Base-by-base conservation (phyloP, 2,113 vertebrate species). In the Tyrannus savana region DNA sequence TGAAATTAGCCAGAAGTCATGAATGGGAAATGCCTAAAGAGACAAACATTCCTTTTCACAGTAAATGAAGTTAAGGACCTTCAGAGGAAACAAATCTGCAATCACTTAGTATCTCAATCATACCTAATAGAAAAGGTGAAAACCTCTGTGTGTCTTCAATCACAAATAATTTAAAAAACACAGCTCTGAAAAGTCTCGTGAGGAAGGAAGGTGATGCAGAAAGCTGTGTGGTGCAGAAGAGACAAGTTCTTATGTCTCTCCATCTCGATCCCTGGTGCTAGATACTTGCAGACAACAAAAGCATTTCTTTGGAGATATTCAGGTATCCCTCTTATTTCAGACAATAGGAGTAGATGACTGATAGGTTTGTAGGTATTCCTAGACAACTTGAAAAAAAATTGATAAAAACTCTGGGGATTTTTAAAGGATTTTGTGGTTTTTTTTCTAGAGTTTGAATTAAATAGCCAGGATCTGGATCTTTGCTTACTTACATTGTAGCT, bases 1-100 rank as follows among this genome's bases (percentile, higher is more conserved):
- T 77, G 30, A 89, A 89, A 95, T 92, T 93, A 93, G 46, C 35
- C 52, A 93, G 83, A 90, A 93, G 33, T 89, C 95, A 39, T 67
- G 86, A 93, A 92, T 81, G 80, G 19, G 59, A 66, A 88, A 86
- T 81, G 92, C 88, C 83, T 73, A 67, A 37, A 73, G 49, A 88
- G 23, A 47, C 42, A 90, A 86, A 75, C 30, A 47, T 62, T 74
- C 14, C 7, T 92, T 92, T 96, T 69, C 59, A 58, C 13, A 19
- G 71, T 55, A 76, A 80, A 62, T 28, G 14, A 76, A 49, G 28
- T n/a, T 73, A 27, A 87, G 83, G 84, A 62, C 47, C n/a, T 77
- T 75, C 15, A 62, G 60, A 92, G 49, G 68, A 96, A 92, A 75
- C n/a, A 84, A 72, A 81, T 67, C 28, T 90, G 44, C 37, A 84